Conservation (phyloP, 1,140 invertebrate species). For the Aplysia californica region DNA sequence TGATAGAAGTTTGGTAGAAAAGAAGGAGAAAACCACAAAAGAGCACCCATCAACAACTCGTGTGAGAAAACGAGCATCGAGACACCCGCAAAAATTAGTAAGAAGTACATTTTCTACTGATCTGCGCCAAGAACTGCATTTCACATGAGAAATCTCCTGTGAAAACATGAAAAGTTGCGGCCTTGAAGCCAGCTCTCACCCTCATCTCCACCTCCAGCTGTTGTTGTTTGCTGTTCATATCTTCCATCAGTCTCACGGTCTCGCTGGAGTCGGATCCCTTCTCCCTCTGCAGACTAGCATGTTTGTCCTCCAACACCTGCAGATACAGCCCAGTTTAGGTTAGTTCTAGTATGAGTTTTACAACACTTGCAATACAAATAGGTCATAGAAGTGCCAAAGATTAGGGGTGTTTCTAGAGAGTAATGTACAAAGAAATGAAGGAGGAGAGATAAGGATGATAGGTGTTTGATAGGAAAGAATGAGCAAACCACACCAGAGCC, state of each 20-base stretch:
- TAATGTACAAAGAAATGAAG: neutral
- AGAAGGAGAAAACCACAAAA: too few relatives aligned
- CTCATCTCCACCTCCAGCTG: conserved; percentile 51
- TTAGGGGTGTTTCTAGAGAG: neutral
- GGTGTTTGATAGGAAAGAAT: neutral
- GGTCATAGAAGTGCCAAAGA: neutral
- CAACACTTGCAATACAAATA: neutral
- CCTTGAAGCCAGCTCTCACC: conserved; percentile 41
- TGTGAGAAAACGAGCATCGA: too few relatives aligned
- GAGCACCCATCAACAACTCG: too few relatives aligned
- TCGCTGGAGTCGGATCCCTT: conserved; percentile 63
- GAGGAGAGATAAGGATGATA: neutral
- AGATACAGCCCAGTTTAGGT: neutral
- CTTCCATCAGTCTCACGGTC: conserved; percentile 48
- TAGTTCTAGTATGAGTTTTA: neutral
- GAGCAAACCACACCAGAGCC: too few relatives aligned
- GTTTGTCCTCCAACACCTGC: conserved; percentile 52
- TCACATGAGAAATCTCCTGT: too few relatives aligned
- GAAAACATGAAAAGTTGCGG: too few relatives aligned
- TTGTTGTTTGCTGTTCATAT: conserved; percentile 45
- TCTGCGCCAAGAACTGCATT: too few relatives aligned
- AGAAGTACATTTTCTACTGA: too few relatives aligned
- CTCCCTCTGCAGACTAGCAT: conserved; percentile 47
- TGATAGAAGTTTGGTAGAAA: too few relatives aligned
- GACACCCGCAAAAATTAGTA: too few relatives aligned